Evolutionary conservation across 2,888 invertebrate species (phyloP), one percentile per base, ranked within the genome.

Genomic region (Vannuccia rotundouncinata): DNA sequence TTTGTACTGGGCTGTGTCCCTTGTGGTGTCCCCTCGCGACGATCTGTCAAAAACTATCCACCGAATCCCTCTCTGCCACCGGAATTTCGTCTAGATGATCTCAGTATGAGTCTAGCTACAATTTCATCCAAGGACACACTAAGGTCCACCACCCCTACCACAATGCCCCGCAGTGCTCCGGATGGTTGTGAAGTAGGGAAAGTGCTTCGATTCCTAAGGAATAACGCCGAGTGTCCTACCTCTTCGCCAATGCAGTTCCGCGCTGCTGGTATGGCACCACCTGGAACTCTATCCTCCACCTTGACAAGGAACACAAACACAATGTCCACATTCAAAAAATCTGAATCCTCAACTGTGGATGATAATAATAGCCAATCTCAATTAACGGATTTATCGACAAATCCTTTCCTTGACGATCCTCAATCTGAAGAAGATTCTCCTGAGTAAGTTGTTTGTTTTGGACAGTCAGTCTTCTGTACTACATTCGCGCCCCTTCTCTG

Each of bases 171-270:
- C 2, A 66, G 66, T 66, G 66, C 66, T 2, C 66, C 66, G 2
- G 66, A 66, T 27, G 66, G 66, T 27, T 66, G 66, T 66, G 66
- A 66, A 66, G 66, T 66, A 2, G 66, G 66, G 2, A 5, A 22
- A 22, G 66, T 66, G 5, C 66, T 66, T 27, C 66, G 66, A 13
- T 66, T 66, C 66, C 25, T 66, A 13, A 5, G 66, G 66, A 66
- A 22, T 66, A 66, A 66, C 25, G 66, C 66, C 66, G 66, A 66
- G 66, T 66, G 66, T 66, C 66, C 66, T 27, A 66, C 66, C 17
- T 66, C 66, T 2, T 66, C 66, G 25, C 66, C 66, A 27, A 5
- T 66, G 5, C 66, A 66, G 66, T 66, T 66, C 25, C 10, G 66
- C 10, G 13, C 66, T 5, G 45, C 45, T 45, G 45, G 45, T 45